Conservation (phyloP, 1,140 invertebrate species). For the Sarcophaga bullata region DNA sequence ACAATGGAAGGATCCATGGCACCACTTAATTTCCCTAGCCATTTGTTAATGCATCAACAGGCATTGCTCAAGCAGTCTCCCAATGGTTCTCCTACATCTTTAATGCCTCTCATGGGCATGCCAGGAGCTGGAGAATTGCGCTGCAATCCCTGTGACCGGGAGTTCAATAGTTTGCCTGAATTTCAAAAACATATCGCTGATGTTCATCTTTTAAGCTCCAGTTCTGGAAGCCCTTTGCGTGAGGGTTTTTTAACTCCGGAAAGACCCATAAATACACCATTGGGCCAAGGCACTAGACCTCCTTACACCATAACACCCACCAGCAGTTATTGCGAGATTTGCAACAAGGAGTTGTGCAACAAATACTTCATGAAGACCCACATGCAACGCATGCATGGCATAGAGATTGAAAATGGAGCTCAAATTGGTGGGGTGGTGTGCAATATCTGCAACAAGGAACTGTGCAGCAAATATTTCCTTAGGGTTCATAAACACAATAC, state of each 20-base stretch:
- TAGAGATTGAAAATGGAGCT: slow-evolving; percentile 91
- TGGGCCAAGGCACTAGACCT: slow-evolving; percentile 46
- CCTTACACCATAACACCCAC: slow-evolving; percentile 72
- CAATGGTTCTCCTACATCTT: slow-evolving; percentile 33
- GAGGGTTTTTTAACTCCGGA: slow-evolving; percentile 64
- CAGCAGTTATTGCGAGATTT: slow-evolving; percentile 97
- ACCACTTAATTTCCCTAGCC: slow-evolving; percentile 42
- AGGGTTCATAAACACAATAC: slow-evolving; percentile 98
- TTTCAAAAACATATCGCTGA: slow-evolving; percentile 72
- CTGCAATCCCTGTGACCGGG: slow-evolving; percentile 72
- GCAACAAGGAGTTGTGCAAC: slow-evolving; percentile 99
- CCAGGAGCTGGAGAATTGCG: slow-evolving; percentile 51
- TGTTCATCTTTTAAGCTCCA: slow-evolving; percentile 64
- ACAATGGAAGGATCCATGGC: slow-evolving; percentile 44
- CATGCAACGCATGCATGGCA: slow-evolving; percentile 99
- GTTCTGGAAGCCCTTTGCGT: slow-evolving; percentile 53
- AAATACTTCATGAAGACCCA: slow-evolving; percentile 99
- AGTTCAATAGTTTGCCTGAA: slow-evolving; percentile 68
- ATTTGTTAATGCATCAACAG: slow-evolving; percentile 51
- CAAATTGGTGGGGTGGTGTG: slow-evolving; percentile 93
- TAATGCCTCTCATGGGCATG: slow-evolving; percentile 20
- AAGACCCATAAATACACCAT: slow-evolving; percentile 47
- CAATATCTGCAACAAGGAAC: slow-evolving; percentile 96
- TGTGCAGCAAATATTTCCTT: slow-evolving; percentile 97
- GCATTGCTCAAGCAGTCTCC: slow-evolving; percentile 54